Evolutionary conservation across 2,113 vertebrate genomes (phyloP), one percentile per base, ranked within the genome.

Genomic region (Noturus placidus): DNA sequence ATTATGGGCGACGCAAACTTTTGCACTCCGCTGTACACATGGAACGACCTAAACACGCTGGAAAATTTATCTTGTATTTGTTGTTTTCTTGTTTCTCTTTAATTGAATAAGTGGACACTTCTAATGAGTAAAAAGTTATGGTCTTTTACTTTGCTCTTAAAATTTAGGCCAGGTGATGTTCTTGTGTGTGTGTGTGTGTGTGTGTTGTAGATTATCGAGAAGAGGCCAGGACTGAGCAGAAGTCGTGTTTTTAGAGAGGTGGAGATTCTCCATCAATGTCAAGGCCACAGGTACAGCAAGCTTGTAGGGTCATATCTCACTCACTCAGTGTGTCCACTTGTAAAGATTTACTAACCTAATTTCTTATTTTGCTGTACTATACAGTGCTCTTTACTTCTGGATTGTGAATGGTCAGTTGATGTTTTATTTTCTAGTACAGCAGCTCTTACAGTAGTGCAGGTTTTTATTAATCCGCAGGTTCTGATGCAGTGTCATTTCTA

Each of bases 221-320:
- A 99, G 91, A 94, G 97, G 91, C 96, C 96, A 0, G 98, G 97
- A 30, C 97, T 97, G 92, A 98, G 97, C 92, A 96, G 98, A 85
- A 97, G 96, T 83, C 92, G 98, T 57, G 98, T 99, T 65, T 99
- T 99, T 91, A 96, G 97, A 17, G 98, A 99, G 92, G 98, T 99
- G 91, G 98, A 99, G 94, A 99, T 98, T 97, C 95, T 99, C 11
- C 99, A 99, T 78, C 98, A 99, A 93, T 99, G 98, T 93, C 98
- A 99, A 94, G 98, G 98, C 35, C 98, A 99, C 94, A 97, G 98
- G 98, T 99, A 95, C 27, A 20, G 63, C 19, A 52, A n/a, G 1
- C 59, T 27, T 72, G 35, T 6, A 20, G 38, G 35, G 33, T 67
- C 63, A 52, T 79, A 19, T 25, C 17, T 25, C 82, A 27, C 82